A percentile compares a stretch with the other conserved stretches of the same genome.
Conservation (phyloP, 1,140 invertebrate species). For the Aradophagus sp. region DNA sequence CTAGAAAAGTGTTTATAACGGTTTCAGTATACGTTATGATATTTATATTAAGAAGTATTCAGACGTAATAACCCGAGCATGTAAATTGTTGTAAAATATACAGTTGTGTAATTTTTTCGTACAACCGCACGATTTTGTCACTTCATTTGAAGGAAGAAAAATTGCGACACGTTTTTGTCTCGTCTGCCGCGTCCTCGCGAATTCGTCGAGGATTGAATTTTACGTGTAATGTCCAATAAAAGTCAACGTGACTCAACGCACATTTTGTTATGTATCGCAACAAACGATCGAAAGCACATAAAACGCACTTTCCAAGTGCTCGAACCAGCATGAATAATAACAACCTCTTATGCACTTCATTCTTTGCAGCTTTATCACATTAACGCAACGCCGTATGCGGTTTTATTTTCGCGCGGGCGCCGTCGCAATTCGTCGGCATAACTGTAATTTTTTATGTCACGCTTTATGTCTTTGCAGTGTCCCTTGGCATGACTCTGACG, state of each 20-base stretch:
- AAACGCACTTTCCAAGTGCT: slow-evolving; percentile 44
- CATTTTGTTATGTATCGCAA: slow-evolving; percentile 51
- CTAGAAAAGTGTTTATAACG: too few species aligned
- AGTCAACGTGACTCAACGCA: slow-evolving; percentile 31
- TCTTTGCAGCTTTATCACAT: slow-evolving; percentile 29
- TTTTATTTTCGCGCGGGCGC: slow-evolving; percentile 34
- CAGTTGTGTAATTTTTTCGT: too few species aligned
- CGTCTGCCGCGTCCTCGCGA: background rate
- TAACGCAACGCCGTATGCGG: slow-evolving; percentile 21
- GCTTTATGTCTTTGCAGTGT: slow-evolving; percentile 79
- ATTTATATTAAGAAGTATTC: too few species aligned
- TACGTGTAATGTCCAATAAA: slow-evolving; percentile 23
- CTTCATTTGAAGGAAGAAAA: too few species aligned
- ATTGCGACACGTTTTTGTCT: background rate
- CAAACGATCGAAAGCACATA: slow-evolving; percentile 53
- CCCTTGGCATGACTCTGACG: slow-evolving; percentile 88
- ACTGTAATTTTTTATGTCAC: slow-evolving; percentile 31
- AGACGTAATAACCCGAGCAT: too few species aligned
- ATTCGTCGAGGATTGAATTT: slow-evolving; percentile 25
- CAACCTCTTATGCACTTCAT: slow-evolving; percentile 20
- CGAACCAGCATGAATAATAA: slow-evolving; percentile 45
- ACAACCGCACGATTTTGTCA: too few species aligned
- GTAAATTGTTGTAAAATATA: too few species aligned
- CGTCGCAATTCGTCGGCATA: slow-evolving; percentile 17
- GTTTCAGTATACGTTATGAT: too few species aligned